Base-by-base conservation (phyloP, 2,797 vertebrate species). In the Linurgus olivaceus region DNA sequence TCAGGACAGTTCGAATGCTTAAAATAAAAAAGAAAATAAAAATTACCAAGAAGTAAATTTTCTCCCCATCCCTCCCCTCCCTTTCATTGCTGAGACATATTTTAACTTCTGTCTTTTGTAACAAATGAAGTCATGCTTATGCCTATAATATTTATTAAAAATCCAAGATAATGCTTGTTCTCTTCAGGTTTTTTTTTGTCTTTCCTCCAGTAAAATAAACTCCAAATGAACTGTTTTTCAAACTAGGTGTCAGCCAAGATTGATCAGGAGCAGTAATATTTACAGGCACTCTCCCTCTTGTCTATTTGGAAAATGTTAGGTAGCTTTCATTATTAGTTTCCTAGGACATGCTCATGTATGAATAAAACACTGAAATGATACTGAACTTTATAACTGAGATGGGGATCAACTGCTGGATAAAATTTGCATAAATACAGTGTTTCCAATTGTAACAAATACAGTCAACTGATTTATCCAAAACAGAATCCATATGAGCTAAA, bases 1-100 rank as follows among this genome's bases (percentile, higher is more conserved):
- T 98, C 79, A 99, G 97, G 81, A 99, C 98, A 5, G 98, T 78
- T 88, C 99, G 98, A 96, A 99, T 98, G 91, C 99, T 99, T 97
- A 79, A 88, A 95, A 73, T 73, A 50, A 42, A 87, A 71, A 77
- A 86, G 29, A 65, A 79, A 58, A 63, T 4, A 58, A 23, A 35
- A 78, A 17, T 75, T 90, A 94, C 7, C 16, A 82, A 1, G 6
- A 74, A 71, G 45, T 80, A 42, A 17, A 4, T 57, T 72, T 72
- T 74, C 23, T 70, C 40, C 13, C 17, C n/a, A 26, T 62, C n/a
- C 17, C 28, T 72, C 6, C 29, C 16, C 14, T 70, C 48, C 42
- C 44, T 25, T 86, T 86, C 15, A 50, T 20, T 81, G 24, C 55
- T 33, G 7, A 92, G 28, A 71, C 24, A 33, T 42, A 66, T 18